These are phyloP conservation scores for Ivindomyrus marchei DNA, from an alignment of 2,113 vertebrate genomes.

Conservation along the genomic window DNA sequence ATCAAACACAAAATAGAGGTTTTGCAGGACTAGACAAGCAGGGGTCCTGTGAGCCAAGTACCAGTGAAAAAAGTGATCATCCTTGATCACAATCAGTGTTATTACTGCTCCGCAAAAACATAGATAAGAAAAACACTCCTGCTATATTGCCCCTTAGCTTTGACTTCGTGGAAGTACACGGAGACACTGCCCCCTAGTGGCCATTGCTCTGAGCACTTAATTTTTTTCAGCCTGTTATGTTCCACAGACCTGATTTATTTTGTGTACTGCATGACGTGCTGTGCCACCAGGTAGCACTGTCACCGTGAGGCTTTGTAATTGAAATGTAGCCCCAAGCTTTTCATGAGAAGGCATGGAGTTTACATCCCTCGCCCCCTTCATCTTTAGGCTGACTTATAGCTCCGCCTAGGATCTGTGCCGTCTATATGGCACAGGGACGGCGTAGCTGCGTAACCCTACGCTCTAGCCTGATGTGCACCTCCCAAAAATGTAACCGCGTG, in stretches of 20 bases:
- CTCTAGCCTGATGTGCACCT: not conserved
- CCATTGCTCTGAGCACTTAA: not conserved
- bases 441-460: not conserved
- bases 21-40: not conserved
- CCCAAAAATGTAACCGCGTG: not conserved
- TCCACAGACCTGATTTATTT: not conserved
- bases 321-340: not conserved
- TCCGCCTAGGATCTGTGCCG: not conserved
- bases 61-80: not conserved
- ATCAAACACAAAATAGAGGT: not conserved
- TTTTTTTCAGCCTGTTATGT: not conserved
- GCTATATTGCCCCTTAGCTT: not conserved
- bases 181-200: conserved; percentile 10
- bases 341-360: not conserved
- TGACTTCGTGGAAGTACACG: not conserved
- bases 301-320: not conserved
- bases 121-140: not conserved
- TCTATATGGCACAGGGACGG: not conserved
- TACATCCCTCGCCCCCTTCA: not conserved
- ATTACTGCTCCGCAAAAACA: not conserved
- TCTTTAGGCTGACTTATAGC: not conserved
- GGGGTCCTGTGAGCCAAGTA: not conserved
- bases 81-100: not conserved
- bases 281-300: not conserved
- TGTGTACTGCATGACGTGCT: not conserved